Evolutionary conservation across 2,797 vertebrate species (phyloP).

Genomic region (Discoglossus pictus): DNA sequence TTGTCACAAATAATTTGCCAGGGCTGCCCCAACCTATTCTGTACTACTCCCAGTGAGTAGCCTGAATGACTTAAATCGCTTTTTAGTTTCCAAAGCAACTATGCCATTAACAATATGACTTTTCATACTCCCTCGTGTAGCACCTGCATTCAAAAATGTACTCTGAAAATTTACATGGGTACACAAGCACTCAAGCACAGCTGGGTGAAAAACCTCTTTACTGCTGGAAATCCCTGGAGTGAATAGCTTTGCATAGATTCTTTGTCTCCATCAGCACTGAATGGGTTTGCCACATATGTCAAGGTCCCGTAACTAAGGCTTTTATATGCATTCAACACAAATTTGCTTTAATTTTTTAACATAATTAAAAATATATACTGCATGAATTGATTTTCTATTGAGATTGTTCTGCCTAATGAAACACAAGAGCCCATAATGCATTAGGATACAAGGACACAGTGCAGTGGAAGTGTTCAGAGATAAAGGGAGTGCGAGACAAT

Average conservation of each 20-base stretch:
- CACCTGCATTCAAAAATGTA: constrained; percentile 48
- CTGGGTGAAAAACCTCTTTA: neutral
- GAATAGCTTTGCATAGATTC: constrained; percentile 34
- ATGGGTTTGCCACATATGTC: constrained; percentile 1
- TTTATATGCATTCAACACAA: neutral
- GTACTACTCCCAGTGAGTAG: neutral
- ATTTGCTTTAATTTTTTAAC: constrained; percentile 2
- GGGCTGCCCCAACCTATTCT: neutral
- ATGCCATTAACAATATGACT: constrained; percentile 14
- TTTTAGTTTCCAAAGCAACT: constrained; percentile 29
- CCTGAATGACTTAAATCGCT: constrained; percentile 12
- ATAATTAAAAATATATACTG: neutral
- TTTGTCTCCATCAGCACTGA: neutral
- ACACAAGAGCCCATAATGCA: neutral
- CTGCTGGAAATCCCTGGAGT: neutral
- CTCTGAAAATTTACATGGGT: constrained; percentile 33
- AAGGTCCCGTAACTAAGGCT: neutral
- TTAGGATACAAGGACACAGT: no score
- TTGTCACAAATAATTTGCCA: neutral
- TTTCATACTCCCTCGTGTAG: constrained; percentile 5
- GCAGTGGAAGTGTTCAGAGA: no score
- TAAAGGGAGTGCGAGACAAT: no score
- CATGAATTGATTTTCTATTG: neutral
- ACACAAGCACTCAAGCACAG: constrained; percentile 4
- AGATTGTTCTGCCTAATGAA: neutral